These are phyloP conservation scores for Catostomus latipinnis DNA, from an alignment of 2,797 vertebrate genomes.

Conservation along the genomic window DNA sequence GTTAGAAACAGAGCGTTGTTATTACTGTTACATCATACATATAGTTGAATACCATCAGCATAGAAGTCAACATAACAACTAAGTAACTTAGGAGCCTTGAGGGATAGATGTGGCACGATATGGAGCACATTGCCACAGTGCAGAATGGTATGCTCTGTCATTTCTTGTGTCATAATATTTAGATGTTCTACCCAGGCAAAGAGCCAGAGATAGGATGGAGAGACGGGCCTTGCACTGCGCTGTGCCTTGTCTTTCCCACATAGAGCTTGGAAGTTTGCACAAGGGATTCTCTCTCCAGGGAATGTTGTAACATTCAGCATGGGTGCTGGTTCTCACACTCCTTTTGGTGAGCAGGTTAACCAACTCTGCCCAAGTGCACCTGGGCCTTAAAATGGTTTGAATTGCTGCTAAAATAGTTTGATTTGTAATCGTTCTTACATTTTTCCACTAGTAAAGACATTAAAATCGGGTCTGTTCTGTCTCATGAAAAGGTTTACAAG, in stretches of 20 bases:
- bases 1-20: no score
- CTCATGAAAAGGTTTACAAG: neutral
- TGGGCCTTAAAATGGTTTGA: no score
- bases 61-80: no score
- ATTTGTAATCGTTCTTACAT: no score
- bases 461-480: neutral
- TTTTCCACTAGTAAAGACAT: no score
- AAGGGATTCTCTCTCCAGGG: conserved; percentile 56
- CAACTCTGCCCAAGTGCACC: no score
- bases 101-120: conserved; percentile 57
- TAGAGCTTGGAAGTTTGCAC: conserved; percentile 66
- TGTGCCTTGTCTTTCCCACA: conserved; percentile 59
- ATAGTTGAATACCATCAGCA: no score
- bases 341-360: no score
- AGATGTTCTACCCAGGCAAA: conserved; percentile 68
- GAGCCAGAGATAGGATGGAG: conserved; percentile 71
- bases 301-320: conserved; percentile 43
- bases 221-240: conserved; percentile 50
- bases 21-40: no score
- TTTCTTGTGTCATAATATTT: conserved; percentile 82
- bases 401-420: no score
- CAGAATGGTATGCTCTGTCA: conserved; percentile 76
- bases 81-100: no score
- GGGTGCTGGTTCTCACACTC: neutral
- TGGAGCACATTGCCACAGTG: conserved; percentile 67